A percentile compares a stretch with the other conserved stretches of the same genome.
phyloP scores from a whole-genome alignment of 2,113 vertebrate species.

The Protobothrops flavoviridis region DNA sequence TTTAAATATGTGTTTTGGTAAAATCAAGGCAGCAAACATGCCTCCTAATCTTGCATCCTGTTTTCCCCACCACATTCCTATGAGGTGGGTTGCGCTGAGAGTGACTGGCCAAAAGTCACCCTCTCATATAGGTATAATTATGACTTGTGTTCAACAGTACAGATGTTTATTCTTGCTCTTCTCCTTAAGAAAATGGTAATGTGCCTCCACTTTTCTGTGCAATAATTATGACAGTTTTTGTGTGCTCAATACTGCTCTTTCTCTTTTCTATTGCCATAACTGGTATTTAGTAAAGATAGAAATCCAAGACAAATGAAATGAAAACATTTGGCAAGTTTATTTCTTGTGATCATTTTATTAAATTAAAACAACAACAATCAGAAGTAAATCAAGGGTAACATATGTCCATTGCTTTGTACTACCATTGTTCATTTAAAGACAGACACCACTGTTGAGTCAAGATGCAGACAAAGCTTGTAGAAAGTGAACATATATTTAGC shows the following conservation, averaged over 20 bases:
- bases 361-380: conserved; percentile 48
- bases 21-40: background rate
- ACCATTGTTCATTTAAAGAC: background rate
- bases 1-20: background rate
- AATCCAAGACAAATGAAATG: background rate
- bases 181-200: background rate
- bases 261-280: background rate
- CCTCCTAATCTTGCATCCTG: background rate
- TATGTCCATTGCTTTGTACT: background rate
- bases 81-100: background rate
- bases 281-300: background rate
- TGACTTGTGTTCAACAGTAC: background rate
- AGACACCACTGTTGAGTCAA: background rate
- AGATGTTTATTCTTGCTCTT: background rate
- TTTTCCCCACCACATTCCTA: background rate
- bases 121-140: background rate
- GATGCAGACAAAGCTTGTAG: background rate
- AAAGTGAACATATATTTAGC: background rate
- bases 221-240: background rate
- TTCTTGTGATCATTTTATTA: conserved; percentile 46
- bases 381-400: background rate
- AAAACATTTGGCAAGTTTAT: background rate
- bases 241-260: background rate
- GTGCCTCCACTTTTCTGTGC: background rate
- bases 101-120: background rate